These are phyloP conservation scores for Odocoileus hemionus DNA, from an alignment of 2,113 vertebrate genomes.

Conservation along the genomic window DNA sequence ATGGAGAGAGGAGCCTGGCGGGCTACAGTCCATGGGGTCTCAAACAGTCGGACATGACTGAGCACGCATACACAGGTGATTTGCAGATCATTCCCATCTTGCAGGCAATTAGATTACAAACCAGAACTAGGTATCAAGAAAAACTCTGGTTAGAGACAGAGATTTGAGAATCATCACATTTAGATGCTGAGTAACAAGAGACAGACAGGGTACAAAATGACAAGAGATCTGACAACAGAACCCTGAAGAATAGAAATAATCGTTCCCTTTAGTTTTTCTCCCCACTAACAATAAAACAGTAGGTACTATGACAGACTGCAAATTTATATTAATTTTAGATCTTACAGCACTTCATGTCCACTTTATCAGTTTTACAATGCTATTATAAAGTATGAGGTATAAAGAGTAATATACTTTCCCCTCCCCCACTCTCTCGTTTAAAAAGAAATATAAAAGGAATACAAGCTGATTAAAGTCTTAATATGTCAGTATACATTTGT, in stretches of 20 bases:
- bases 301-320: background rate
- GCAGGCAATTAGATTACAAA: background rate
- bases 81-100: background rate
- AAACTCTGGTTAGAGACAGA: background rate
- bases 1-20: background rate
- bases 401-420: background rate
- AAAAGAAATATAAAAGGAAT: constrained; percentile 12
- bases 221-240: background rate
- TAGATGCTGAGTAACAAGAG: background rate
- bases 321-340: constrained; percentile 8
- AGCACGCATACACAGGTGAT: background rate
- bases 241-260: background rate
- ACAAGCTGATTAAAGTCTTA: background rate
- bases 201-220: background rate
- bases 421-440: background rate
- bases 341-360: background rate
- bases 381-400: background rate
- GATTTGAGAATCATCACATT: constrained; percentile 21
- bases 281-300: background rate
- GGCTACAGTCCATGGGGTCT: background rate
- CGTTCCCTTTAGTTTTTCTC: background rate
- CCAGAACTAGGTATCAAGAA: background rate
- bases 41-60: background rate
- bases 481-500: background rate
- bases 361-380: background rate